Evolutionary conservation across 2,888 invertebrate genomes (phyloP), one percentile per base, ranked within the genome.

Genomic region (Tricholauxania praeusta): DNA sequence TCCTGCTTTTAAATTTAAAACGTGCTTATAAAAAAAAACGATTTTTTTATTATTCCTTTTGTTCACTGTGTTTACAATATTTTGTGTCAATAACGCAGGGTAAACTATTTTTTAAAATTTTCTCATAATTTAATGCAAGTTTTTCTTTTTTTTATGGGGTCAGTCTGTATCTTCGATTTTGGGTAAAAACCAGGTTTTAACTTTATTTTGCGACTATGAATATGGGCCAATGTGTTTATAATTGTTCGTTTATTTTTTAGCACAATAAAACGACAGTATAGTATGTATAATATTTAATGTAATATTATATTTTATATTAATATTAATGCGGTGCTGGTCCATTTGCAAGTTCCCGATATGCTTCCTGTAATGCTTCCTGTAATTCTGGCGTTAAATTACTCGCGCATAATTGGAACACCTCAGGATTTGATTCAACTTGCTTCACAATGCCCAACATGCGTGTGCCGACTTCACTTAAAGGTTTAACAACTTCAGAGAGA

Each of bases 381-480:
- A 96, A 94, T 81, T 96, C 95, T 72, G 92, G 89, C 79, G 92
- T 91, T 79, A 98, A 89, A 79, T 91, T 91, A 84, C 90, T 90
- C 80, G 95, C 89, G 83, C 95, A 94, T n/a, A 92, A 92, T 84
- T 93, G 92, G 88, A 95, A 95, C 80, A 96, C 89, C 78, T 94
- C 92, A 53, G 91, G 91, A 86, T 94, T 95, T 77, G 89, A 91
- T 93, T 96, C 95, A 82, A 97, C 92, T 87, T 96, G 96, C 83
- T 94, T 90, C 70, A 97, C 91, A 80, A 98, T 95, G 79, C 92
- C 91, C 73, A 95, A 88, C 91, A 98, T 93, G 85, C 97, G 92
- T 76, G 90, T 91, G 80, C 92, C 93, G 62, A 93, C 93, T 14
- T 93, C 91, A 84, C 92, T 91, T 67, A 93, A 91, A 5, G 91